phyloP scores from a whole-genome alignment of 2,797 vertebrate genomes.

The Sebastes matsubarae region DNA sequence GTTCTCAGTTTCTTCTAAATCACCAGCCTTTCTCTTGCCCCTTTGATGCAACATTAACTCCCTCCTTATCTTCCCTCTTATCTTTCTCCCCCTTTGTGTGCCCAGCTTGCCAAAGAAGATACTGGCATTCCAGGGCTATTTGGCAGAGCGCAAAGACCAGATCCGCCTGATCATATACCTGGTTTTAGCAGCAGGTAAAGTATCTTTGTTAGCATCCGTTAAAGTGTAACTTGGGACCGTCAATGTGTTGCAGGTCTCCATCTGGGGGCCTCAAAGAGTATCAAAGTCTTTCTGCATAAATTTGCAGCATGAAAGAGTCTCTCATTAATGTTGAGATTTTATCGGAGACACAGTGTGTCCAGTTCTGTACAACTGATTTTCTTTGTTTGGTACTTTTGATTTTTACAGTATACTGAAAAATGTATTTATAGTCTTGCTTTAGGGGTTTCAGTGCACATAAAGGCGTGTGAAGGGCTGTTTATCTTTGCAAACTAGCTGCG shows the following conservation, averaged over 20 bases:
- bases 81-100: background rate
- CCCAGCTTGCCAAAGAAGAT: slow-evolving; percentile 55
- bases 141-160: slow-evolving; percentile 36
- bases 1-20: background rate
- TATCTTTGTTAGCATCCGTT: slow-evolving; percentile 22
- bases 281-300: background rate
- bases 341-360: background rate
- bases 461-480: background rate
- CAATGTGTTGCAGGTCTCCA: background rate
- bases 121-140: slow-evolving; percentile 24
- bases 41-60: slow-evolving; percentile 15
- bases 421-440: slow-evolving; percentile 11
- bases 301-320: background rate
- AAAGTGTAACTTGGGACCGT: slow-evolving; percentile 6
- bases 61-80: background rate
- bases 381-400: background rate
- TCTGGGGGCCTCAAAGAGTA: background rate
- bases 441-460: background rate
- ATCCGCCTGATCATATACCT: slow-evolving; percentile 25
- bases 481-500: background rate
- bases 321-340: background rate
- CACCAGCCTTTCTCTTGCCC: background rate
- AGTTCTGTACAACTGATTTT: background rate
- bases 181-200: slow-evolving; percentile 60
- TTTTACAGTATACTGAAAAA: background rate